Base-by-base conservation (phyloP, 2,888 invertebrate species). In the Caenorhabditis becei region DNA sequence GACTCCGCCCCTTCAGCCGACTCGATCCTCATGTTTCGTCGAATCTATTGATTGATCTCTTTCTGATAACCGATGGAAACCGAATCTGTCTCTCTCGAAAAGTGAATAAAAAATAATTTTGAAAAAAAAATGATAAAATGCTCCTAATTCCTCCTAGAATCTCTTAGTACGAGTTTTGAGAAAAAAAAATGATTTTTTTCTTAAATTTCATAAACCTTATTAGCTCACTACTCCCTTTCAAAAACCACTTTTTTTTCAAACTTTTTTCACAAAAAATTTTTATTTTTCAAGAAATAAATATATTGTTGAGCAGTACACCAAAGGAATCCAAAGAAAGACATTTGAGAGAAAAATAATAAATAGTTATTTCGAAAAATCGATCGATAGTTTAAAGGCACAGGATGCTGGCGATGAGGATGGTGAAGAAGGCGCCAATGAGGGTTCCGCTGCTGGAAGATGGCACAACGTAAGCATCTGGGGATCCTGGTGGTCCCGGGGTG, bases 11-110 rank as follows among this genome's bases (percentile, higher is more conserved):
- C 26, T 5, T 23, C 32, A 23, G 24, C 16, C 18, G 37, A 66
- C 24, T 28, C 47, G 18, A 18, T 69, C 58, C 63, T 28, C 77
- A 69, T 77, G 62, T 67, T 67, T 49, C 62, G 62, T 63, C 61
- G 58, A 18, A 44, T 77, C 54, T 53, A 47, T 37, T 74, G 59
- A 77, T 32, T 37, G 16, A 8, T 20, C 18, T n/a, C 24, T 18
- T 28, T 20, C 26, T 54, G 28, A 10, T 24, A 5, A 24, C 24
- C 7, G 18, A n/a, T n/a, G n/a, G n/a, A n/a, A n/a, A n/a, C n/a
- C n/a, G n/a, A n/a, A n/a, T n/a, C n/a, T n/a, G n/a, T 41, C 14
- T 41, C 41, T 41, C 14, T 14, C 41, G 14, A 41, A 18, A n/a
- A 18, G 54, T 54, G 54, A 54, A 54, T 54, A 54, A 54, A 54